Evolutionary conservation across 2,113 vertebrate genomes (phyloP), one percentile per base, ranked within the genome.

Genomic region (Daboia siamensis): DNA sequence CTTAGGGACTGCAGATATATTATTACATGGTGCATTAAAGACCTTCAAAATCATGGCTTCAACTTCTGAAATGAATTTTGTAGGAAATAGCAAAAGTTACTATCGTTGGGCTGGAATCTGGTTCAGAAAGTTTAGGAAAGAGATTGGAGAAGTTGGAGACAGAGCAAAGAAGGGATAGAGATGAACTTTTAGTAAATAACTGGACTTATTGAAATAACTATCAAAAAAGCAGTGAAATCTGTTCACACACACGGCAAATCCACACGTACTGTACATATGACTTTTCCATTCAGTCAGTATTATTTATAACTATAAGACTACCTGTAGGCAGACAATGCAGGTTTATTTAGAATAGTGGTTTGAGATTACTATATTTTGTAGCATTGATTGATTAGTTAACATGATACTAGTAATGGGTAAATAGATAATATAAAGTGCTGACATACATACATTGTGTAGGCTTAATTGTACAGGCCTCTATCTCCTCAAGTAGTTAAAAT

Each of bases 151-250:
- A 15, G 69, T 89, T 92, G 12, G 51, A 46, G 56, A 29, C 10
- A 26, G 56, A 91, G 93, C 88, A 91, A 90, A 94, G 90, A 88
- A 8, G 12, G 13, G 44, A 33, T 17, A 23, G n/a, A 1, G 87
- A 92, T 91, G 0, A 44, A 46, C 2, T 92, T 87, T 39, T 87
- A 29, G 24, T 88, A 91, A 93, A 5, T 88, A 93, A 90, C 46
- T 20, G 2, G 48, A 21, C 61, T 69, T 91, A 4, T 20, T 80
- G 74, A 44, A 80, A 80, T 69, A 80, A 44, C 33, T 44, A 80
- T 15, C 74, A 10, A 90, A 10, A 90, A 5, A 15, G n/a, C 17
- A 89, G 91, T 89, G 86, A 94, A 86, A 90, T 91, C 39, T 80
- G 39, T 39, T 29, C 2, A 20, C 17, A 80, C 13, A 80, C 33